Evolutionary conservation across 1,140 invertebrate genomes (phyloP), one percentile per base, ranked within the genome.

Genomic region (Phymorhynchus buccinoides): DNA sequence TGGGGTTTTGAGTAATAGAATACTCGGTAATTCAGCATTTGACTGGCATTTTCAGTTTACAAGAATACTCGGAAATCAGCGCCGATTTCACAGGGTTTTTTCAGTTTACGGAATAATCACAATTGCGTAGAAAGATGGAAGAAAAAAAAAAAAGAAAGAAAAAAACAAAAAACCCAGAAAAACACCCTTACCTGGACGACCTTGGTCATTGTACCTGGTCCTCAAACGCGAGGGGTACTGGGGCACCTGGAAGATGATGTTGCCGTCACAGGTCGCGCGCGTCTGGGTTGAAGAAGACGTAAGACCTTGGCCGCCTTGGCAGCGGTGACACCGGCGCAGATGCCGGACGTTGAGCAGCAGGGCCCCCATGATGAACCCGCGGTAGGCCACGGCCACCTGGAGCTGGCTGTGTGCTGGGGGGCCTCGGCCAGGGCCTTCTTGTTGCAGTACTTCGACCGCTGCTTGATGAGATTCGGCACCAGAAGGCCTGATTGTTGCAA

Each of bases 271-370:
- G 73, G 56, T 88, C 84, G 35, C 89, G 82, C 78, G 84, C 16
- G 89, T 90, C 75, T 91, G 88, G 12, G 89, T 90, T n/a, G n/a
- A n/a, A n/a, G 84, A 91, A 88, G 77, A 91, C 52, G 66, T n/a
- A 91, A 91, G 30, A 91, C 83, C 12, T 88, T 86, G 1, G 88
- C 78, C 18, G 90, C 87, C 22, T 88, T 86, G n/a, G 62, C 77
- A 7, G 89, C 84, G n/a, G n/a, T n/a, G n/a, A n/a, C n/a, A n/a
- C n/a, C n/a, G n/a, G n/a, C n/a, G n/a, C n/a, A n/a, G n/a, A n/a
- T n/a, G n/a, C n/a, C n/a, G n/a, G n/a, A n/a, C n/a, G 44, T 89
- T 89, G 18, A 90, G 7, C 22, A 91, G 79, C 14, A 90, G 85
- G 0, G 89, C 91, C 41, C 90, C 35, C 89, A 91, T 90, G 6